Evolutionary conservation across 2,888 invertebrate genomes (phyloP), one percentile per base, ranked within the genome.

Genomic region (Helicoverpa assulta): DNA sequence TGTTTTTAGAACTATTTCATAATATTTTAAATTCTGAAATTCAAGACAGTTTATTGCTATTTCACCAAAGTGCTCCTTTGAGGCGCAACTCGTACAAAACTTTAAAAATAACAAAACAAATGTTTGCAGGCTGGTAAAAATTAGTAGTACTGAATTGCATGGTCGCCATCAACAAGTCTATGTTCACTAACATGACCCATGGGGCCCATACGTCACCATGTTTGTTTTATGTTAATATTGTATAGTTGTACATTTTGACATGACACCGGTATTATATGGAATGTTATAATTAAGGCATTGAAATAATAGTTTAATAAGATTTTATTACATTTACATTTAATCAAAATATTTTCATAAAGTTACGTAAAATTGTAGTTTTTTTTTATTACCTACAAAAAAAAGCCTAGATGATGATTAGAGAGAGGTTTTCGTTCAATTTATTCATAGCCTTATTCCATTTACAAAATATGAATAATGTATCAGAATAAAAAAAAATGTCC

Each of bases 181-280:
- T 43, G 74, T 59, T 53, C 61, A 65, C 66, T 65, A 70, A 68
- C 73, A 73, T 57, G 65, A 70, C 86, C 57, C 72, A 40, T 54
- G 85, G 82, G 86, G 50, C 75, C 69, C 63, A 75, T 86, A 82
- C 53, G 66, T 78, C 63, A 71, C 70, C 64, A 61, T 80, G 81
- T 85, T 63, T 74, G 70, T 73, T 78, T 52, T 73, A 59, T 58
- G 67, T 80, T 77, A 78, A 79, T 78, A 78, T 81, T 81, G n/a
- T n/a, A 60, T 75, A 78, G 77, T 78, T 73, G 29, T 64, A 66
- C 60, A 55, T 50, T 70, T 51, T 59, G 59, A 71, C 67, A 40
- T 61, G 53, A 67, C 67, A 74, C 53, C 19, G 33, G 26, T 60
- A 21, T 43, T 43, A 26, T 52, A 26, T 6, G 19, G 29, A 8